Conservation (phyloP, 2,888 invertebrate genomes). For the Machimus atricapillus region DNA sequence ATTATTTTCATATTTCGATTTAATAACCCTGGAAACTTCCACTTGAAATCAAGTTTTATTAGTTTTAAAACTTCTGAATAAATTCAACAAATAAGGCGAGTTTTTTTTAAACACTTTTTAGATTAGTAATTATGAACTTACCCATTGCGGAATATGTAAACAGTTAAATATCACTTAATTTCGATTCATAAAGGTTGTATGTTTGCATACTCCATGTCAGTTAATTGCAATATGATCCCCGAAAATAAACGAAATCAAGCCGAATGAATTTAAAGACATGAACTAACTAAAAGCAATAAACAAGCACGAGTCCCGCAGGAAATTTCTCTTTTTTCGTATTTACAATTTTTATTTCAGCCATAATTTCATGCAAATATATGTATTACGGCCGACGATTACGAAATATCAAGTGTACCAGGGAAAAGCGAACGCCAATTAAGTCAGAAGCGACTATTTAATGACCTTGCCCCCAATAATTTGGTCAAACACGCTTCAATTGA, state of each 20-base stretch:
- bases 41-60: too few relatives aligned
- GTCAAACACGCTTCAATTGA: conserved; percentile 37
- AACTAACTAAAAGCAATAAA: not conserved
- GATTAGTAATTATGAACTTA: not conserved
- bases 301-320: not conserved
- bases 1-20: too few relatives aligned
- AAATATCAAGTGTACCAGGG: conserved; percentile 15
- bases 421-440: conserved; percentile 27
- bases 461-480: conserved; percentile 47
- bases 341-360: conserved; percentile 1
- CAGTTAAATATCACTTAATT: not conserved
- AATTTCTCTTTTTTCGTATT: not conserved
- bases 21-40: too few relatives aligned
- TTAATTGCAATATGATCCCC: not conserved
- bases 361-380: conserved; percentile 36
- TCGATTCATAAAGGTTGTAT: not conserved
- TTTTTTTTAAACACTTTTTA: too few relatives aligned
- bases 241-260: not conserved
- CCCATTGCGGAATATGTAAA: not conserved
- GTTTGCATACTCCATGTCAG: not conserved
- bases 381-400: conserved; percentile 28
- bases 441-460: conserved; percentile 5
- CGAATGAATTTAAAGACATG: not conserved
- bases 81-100: too few relatives aligned
- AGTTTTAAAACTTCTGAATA: too few relatives aligned